Evolutionary conservation across 2,888 invertebrate species (phyloP), one percentile per base, ranked within the genome.

Genomic region (Hirtodrosophila trivittata): DNA sequence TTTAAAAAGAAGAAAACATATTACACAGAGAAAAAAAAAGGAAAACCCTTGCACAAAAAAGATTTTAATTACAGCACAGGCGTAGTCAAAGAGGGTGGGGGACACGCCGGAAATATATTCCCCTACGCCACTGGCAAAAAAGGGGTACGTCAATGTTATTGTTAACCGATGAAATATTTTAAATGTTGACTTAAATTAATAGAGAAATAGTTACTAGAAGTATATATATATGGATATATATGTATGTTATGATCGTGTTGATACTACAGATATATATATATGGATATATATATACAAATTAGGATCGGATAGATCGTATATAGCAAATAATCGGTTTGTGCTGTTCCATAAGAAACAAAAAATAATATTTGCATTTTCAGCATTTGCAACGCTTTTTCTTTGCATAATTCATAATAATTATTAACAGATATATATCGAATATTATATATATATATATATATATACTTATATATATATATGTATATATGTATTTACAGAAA

Each of bases 311-410:
- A n/a, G n/a, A n/a, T n/a, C n/a, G n/a, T n/a, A 30, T 33, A 42
- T 14, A 70, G 49, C 41, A 21, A 46, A 41, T 26, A 57, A 55
- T 69, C 52, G 49, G 28, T 37, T 80, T 59, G 54, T 65, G 62
- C 64, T 75, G 64, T 71, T 76, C 57, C 64, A 75, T 66, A 63
- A n/a, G 2, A n/a, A n/a, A 32, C 1, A 32, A 32, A 32, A 32
- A 32, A 32, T 3, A 32, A 32, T 3, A 38, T 55, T 13, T 56
- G 41, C 42, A 57, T 57, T 66, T 59, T 49, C 18, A 21, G 75
- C 78, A 71, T 69, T 81, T 81, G 77, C 67, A 65, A 21, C 18
- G 18, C 18, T 21, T 21, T 21, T 21, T 21, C 18, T 21, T 21
- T 21, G 18, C 18, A 49, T 30, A 9, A 13, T 3, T 30, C 10